Conservation (phyloP, 2,888 invertebrate genomes). For the Pilophorus perplexus region DNA sequence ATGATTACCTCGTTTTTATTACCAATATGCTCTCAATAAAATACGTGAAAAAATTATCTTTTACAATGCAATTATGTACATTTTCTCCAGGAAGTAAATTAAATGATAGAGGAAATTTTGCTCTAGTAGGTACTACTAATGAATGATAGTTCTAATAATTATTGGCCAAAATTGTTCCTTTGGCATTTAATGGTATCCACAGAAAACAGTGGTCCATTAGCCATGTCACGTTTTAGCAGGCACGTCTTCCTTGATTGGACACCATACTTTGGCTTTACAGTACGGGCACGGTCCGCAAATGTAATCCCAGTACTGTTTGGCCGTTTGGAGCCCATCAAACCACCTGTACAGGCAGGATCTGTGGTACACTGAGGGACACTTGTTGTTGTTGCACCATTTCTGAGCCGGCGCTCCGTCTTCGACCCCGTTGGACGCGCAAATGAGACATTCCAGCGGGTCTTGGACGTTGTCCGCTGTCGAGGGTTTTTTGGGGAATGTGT, state of each 20-base stretch:
- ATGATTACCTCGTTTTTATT: too few relatives aligned
- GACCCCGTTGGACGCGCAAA: conserved; percentile 18
- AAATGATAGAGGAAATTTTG: too few relatives aligned
- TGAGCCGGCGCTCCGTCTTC: conserved; percentile 16
- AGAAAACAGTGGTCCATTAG: too few relatives aligned
- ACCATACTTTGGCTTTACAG: conserved; percentile 26
- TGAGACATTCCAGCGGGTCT: conserved; percentile 24
- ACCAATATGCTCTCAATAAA: too few relatives aligned
- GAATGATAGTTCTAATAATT: too few relatives aligned
- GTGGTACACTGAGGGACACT: conserved; percentile 33
- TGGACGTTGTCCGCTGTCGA: background rate
- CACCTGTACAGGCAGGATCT: conserved; percentile 29
- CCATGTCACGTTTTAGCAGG: conserved; percentile 1
- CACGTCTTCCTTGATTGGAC: conserved; percentile 23
- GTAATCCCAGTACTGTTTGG: conserved; percentile 33
- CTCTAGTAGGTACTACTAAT: too few relatives aligned
- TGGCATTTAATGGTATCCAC: too few relatives aligned
- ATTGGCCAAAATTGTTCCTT: too few relatives aligned
- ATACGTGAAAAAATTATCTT: too few relatives aligned
- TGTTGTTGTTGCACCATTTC: conserved; percentile 36
- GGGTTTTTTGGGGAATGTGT: conserved; percentile 18
- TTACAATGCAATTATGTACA: too few relatives aligned
- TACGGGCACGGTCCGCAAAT: conserved; percentile 29
- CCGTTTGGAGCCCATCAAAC: conserved; percentile 31
- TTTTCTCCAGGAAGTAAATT: too few relatives aligned